Evolutionary conservation across 2,888 invertebrate species (phyloP).

Genomic region (Heliconius ethilla): DNA sequence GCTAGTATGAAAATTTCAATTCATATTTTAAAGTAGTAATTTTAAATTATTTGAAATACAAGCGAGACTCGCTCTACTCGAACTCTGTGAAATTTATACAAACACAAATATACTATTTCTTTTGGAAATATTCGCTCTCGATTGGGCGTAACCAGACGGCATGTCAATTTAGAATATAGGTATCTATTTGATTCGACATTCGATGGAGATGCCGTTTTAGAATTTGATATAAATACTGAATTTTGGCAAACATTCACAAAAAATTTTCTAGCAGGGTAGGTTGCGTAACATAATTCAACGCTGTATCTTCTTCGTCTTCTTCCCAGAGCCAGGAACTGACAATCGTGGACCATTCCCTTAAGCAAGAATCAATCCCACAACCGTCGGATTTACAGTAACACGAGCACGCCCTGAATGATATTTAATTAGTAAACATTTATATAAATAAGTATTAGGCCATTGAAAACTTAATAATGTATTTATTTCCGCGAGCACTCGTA

Average conservation of each 20-base stretch:
- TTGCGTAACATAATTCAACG: not conserved
- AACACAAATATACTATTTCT: conserved; percentile 27
- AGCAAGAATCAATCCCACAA: not conserved
- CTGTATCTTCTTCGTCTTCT: not conserved
- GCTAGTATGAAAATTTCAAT: not conserved
- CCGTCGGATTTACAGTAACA: not conserved
- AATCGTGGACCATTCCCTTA: not conserved
- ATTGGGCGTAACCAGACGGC: conserved; percentile 24
- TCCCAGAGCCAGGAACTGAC: not conserved
- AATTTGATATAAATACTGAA: not conserved
- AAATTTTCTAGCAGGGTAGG: not conserved
- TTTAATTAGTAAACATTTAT: not conserved
- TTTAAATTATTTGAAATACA: conserved; percentile 26
- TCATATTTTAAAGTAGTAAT: conserved; percentile 9
- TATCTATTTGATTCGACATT: conserved; percentile 19
- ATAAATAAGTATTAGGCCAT: not conserved
- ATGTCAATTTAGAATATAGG: conserved; percentile 28
- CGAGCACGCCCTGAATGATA: not conserved
- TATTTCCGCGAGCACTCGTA: conserved; percentile 7
- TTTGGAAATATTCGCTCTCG: conserved; percentile 20
- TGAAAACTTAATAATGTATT: conserved; percentile 27
- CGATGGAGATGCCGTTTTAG: conserved; percentile 7
- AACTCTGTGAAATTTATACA: conserved; percentile 29
- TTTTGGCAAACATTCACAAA: not conserved
- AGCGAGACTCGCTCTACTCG: conserved; percentile 17